phyloP scores from a whole-genome alignment of 23 tunicate genomes.

The Oikopleura vanhoeffeni region DNA sequence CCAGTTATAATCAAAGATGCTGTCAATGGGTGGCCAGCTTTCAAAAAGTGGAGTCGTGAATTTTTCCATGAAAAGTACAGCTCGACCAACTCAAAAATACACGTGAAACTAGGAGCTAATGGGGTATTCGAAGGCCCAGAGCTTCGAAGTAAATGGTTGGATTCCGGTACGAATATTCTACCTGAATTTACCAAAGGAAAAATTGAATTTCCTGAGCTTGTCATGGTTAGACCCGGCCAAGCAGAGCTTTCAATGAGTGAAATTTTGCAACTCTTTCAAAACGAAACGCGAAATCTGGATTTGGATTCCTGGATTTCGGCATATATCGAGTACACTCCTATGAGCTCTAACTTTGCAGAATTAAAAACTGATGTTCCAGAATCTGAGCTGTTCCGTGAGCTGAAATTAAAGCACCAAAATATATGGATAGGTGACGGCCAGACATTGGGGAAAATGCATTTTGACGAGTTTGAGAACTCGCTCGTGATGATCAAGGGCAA shows the following conservation, averaged over 20 bases:
- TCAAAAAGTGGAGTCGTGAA: neutral
- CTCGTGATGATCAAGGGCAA: neutral
- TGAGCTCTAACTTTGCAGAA: neutral
- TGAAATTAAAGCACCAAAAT: neutral
- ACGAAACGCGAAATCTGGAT: neutral
- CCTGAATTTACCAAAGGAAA: neutral
- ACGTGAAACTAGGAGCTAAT: neutral
- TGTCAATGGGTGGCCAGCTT: neutral
- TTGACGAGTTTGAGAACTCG: neutral
- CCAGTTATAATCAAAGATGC: neutral
- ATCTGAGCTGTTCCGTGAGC: neutral
- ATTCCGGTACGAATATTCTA: neutral
- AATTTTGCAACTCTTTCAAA: neutral
- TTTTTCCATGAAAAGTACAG: neutral
- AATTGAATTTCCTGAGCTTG: conserved; percentile 2
- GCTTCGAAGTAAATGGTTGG: neutral
- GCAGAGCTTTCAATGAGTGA: neutral
- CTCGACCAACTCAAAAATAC: neutral
- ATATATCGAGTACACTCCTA: conserved; percentile 12
- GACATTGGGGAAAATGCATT: conserved; percentile 10
- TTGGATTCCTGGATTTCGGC: neutral
- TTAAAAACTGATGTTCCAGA: neutral
- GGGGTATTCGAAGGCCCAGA: conserved; percentile 9
- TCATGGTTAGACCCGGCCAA: conserved; percentile 5
- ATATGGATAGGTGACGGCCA: conserved; percentile 14